Percentiles rank a stretch among this genome's conserved stretches.
These are phyloP conservation scores for Eulemur mongoz DNA, from an alignment of 2,797 vertebrate species.

Conservation along the genomic window DNA sequence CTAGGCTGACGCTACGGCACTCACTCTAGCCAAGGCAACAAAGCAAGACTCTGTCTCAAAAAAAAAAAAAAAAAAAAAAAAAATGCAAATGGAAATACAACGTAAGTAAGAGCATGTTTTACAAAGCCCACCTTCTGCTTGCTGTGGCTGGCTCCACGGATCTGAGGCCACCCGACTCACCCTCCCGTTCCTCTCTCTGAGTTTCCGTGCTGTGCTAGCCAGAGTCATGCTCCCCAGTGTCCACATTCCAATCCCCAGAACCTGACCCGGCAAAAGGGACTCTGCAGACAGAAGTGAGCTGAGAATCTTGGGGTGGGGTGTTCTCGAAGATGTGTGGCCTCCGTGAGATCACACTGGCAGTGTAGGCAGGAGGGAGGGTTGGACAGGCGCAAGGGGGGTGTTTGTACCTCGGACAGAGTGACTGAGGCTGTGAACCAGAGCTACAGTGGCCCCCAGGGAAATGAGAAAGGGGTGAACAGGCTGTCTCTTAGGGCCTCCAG, in stretches of 20 bases:
- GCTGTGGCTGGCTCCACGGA: too few species aligned
- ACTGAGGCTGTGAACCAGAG: not conserved
- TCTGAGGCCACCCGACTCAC: not conserved
- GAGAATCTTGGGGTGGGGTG: too few species aligned
- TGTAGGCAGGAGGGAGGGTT: too few species aligned
- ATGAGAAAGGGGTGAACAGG: not conserved
- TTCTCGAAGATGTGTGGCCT: too few species aligned
- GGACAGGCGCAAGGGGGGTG: not conserved
- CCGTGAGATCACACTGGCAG: too few species aligned
- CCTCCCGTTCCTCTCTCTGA: not conserved
- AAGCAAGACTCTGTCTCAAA: too few species aligned
- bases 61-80: not conserved
- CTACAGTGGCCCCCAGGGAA: accelerated
- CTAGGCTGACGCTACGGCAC: too few species aligned
- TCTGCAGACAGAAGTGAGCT: not conserved
- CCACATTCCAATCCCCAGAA: not conserved
- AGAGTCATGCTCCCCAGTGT: too few species aligned
- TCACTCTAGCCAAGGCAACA: too few species aligned
- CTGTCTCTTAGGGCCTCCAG: not conserved
- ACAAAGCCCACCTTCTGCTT: not conserved
- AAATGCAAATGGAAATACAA: not conserved
- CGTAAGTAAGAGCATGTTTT: not conserved
- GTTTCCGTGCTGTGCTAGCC: not conserved
- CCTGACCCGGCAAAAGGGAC: not conserved
- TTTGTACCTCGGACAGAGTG: too few species aligned